Evolutionary conservation across 2,797 vertebrate species (phyloP).

Genomic region (Anguilla pacifica): DNA sequence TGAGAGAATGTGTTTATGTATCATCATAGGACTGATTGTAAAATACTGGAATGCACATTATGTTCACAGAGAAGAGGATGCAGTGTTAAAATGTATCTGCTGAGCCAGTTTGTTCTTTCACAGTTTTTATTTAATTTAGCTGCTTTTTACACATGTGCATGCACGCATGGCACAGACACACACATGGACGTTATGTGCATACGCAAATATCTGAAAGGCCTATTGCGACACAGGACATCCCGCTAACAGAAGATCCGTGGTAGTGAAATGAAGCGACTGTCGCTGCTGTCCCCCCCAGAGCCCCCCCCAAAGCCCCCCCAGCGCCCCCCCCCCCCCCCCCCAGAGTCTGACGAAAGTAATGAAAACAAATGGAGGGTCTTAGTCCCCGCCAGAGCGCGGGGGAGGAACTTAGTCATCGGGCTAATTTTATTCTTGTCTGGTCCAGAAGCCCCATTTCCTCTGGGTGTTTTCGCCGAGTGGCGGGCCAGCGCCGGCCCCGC

Average conservation of each 20-base stretch:
- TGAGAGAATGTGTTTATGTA: not conserved
- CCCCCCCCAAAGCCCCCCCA: no score
- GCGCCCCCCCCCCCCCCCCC: slow-evolving; percentile 49
- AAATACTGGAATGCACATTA: not conserved
- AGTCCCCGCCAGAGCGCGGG: slow-evolving; percentile 68
- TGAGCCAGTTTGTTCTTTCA: slow-evolving; percentile 49
- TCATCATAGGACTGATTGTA: not conserved
- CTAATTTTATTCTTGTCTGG: slow-evolving; percentile 85
- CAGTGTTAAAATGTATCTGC: slow-evolving; percentile 30
- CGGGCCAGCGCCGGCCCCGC: slow-evolving; percentile 52
- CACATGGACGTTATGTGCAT: not conserved
- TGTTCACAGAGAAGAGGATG: not conserved
- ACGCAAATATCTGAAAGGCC: not conserved
- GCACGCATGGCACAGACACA: not conserved
- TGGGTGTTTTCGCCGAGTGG: slow-evolving; percentile 80
- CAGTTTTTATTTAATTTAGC: slow-evolving; percentile 56
- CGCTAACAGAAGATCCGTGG: not conserved
- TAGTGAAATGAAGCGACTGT: not conserved
- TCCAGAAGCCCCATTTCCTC: slow-evolving; percentile 82
- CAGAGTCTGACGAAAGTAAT: slow-evolving; percentile 71
- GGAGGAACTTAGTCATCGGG: slow-evolving; percentile 84
- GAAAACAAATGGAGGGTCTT: slow-evolving; percentile 81
- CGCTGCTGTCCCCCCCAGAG: slow-evolving; percentile 44
- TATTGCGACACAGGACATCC: not conserved
- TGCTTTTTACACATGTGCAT: slow-evolving; percentile 32